Evolutionary conservation across 2,113 vertebrate genomes (phyloP).

Genomic region (Sturnira hondurensis): DNA sequence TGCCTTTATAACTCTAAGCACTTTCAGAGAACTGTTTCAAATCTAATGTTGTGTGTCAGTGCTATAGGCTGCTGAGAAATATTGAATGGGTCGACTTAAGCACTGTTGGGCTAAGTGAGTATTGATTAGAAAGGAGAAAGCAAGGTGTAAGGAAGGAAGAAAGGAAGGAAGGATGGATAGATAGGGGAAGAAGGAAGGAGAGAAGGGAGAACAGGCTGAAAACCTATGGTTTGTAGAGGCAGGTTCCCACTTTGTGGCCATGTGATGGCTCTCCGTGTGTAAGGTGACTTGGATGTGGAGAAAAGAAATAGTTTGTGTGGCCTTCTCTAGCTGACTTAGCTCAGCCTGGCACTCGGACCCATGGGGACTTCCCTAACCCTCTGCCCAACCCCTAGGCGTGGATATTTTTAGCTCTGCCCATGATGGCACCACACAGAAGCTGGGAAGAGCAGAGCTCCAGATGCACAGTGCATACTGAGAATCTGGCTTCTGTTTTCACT

Average conservation of each 20-base stretch:
- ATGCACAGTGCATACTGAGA: background rate
- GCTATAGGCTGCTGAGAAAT: constrained; percentile 21
- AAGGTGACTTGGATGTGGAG: background rate
- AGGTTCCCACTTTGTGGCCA: background rate
- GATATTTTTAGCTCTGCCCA: background rate
- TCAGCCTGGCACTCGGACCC: background rate
- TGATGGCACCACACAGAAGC: background rate
- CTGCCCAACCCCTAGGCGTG: background rate
- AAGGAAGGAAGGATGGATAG: fast-evolving
- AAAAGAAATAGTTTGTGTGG: background rate
- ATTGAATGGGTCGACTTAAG: background rate
- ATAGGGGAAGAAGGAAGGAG: fast-evolving
- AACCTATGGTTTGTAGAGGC: background rate
- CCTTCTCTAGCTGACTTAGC: background rate
- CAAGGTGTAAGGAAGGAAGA: background rate
- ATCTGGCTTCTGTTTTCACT: background rate
- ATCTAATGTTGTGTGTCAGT: constrained; percentile 24
- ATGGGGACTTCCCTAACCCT: background rate
- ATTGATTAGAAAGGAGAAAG: constrained; percentile 25
- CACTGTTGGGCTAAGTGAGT: background rate
- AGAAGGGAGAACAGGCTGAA: background rate
- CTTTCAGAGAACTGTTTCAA: constrained; percentile 16
- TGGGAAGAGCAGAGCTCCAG: background rate
- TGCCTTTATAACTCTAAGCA: constrained; percentile 22
- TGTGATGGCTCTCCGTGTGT: background rate